A percentile compares a stretch with the other conserved stretches of the same genome.
Evolutionary conservation across 2,113 vertebrate genomes (phyloP).

Genomic region (Rattus rattus): DNA sequence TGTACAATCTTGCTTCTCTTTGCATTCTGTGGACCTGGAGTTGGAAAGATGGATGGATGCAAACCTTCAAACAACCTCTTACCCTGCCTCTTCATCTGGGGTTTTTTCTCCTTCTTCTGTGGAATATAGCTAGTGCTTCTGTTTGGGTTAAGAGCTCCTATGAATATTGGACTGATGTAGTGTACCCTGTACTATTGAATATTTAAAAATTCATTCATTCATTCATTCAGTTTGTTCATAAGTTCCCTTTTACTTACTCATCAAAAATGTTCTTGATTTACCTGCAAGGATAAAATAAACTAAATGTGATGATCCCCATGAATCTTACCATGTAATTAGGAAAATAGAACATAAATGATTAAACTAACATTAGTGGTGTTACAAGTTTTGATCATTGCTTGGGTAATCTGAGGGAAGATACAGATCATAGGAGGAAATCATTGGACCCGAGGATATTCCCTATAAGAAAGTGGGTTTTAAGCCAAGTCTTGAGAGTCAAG

Average conservation of each 20-base stretch:
- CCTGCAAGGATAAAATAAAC: not conserved
- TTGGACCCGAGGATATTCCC: not conserved
- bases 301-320: not conserved
- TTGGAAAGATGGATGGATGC: not conserved
- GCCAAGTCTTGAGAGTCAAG: not conserved
- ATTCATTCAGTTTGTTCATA: not conserved
- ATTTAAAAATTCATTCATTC: not conserved
- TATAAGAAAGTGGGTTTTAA: conserved; percentile 8
- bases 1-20: not conserved
- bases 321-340: conserved; percentile 1
- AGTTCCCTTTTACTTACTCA: not conserved
- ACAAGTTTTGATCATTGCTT: not conserved
- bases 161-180: not conserved
- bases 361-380: not conserved
- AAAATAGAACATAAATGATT: not conserved
- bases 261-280: conserved; percentile 1
- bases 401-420: conserved; percentile 8
- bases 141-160: not conserved
- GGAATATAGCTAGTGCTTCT: not conserved
- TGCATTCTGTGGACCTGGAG: not conserved
- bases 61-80: not conserved
- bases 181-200: not conserved
- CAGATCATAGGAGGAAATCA: not conserved
- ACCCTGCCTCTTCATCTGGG: not conserved
- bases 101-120: not conserved